Evolutionary conservation across 2,797 vertebrate genomes (phyloP).

Genomic region (Danio choprae): DNA sequence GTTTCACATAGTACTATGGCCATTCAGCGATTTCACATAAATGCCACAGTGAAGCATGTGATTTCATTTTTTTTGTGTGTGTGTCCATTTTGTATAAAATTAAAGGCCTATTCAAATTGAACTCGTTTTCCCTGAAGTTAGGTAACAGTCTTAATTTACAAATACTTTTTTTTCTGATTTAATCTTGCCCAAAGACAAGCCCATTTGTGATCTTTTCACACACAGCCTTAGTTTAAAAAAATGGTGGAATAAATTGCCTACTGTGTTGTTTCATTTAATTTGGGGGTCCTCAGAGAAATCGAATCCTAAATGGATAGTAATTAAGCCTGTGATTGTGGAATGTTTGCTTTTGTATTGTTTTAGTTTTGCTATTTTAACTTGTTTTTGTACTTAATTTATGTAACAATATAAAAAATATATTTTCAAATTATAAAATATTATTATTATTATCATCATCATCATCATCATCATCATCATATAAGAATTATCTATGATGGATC

Average conservation of each 20-base stretch:
- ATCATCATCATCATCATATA: too few relatives aligned
- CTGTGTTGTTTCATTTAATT: too few relatives aligned
- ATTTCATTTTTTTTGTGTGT: background rate
- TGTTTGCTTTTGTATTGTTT: background rate
- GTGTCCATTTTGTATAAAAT: constrained; percentile 11
- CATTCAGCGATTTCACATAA: constrained; percentile 4
- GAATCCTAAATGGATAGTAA: background rate
- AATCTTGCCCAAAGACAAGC: too few relatives aligned
- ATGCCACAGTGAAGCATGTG: constrained; percentile 22
- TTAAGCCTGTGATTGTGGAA: background rate
- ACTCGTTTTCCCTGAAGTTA: background rate
- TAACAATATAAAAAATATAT: background rate
- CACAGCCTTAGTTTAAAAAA: background rate
- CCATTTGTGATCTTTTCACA: background rate
- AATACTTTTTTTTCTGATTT: background rate
- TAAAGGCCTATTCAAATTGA: background rate
- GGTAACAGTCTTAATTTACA: background rate
- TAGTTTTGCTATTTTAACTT: background rate
- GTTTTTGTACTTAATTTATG: too few relatives aligned
- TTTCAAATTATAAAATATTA: background rate
- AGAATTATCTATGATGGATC: too few relatives aligned
- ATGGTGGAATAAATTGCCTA: background rate
- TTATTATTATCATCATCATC: too few relatives aligned
- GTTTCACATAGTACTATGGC: constrained; percentile 1
- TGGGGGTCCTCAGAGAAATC: background rate